Base-by-base conservation (phyloP, 92 coral and sea anemone genomes). In the Virgularia gustaviana region DNA sequence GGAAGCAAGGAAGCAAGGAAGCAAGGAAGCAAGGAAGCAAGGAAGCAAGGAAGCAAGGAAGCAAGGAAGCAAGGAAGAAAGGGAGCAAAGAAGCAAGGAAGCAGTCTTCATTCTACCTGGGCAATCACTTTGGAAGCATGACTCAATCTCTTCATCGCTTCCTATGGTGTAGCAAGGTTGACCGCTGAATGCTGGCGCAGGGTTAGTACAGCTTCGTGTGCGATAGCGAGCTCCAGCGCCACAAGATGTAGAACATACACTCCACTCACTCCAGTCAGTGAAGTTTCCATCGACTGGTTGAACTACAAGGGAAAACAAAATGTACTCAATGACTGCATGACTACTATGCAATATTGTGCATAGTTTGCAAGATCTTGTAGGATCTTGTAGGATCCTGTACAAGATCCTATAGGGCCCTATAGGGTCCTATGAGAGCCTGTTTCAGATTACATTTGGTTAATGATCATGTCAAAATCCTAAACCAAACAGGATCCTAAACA, bases 131-230 rank as follows among this genome's bases (percentile, higher is more conserved):
- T 64, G 80, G 73, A 84, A 77, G 71, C 99, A 94, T 4, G 63
- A 73, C n/a, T 94, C 90, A 32, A 85, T 83, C 42, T 89, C 90
- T 59, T 85, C 83, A 77, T 94, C 99, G 24, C 88, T 83, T n/a
- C 99, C 99, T 32, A 87, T 76, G 43, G 78, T 89, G 13, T 87
- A 88, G 61, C 99, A 94, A 60, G 91, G 89, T 66, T 89, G 85
- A 22, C 99, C 99, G 37, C 91, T 90, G 68, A 91, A 89, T 0
- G 99, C 86, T 4, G 99, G 99, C 29, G 96, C 81, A 13, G 99
- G 99, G 73, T 85, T 94, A 55, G 99, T 89, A 64, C 99, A 94
- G 63, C 90, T 94, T 30, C 99, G 63, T 49, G 88, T 85, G 55
- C 99, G 99, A 57, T 84, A 83, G 32, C 85, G 81, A 67, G 88